Conservation (phyloP, 2,113 vertebrate species). For the Cinclus cinclus region DNA sequence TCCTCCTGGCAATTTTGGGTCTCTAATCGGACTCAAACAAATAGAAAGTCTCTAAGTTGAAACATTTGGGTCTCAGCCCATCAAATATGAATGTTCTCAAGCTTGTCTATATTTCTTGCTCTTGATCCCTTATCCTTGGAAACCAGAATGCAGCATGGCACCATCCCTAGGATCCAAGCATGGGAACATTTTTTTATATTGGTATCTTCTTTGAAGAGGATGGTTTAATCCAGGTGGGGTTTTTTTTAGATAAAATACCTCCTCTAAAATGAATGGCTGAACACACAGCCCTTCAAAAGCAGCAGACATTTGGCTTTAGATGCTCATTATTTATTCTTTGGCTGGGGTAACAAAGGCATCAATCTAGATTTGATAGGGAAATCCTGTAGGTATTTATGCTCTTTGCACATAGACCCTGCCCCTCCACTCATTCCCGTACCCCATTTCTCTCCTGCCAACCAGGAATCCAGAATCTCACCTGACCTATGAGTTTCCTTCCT, state of each 20-base stretch:
- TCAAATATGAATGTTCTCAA: neutral
- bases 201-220: neutral
- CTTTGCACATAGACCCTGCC: neutral
- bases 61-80: neutral
- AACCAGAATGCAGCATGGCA: neutral
- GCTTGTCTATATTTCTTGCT: neutral
- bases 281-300: neutral
- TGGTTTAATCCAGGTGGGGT: neutral
- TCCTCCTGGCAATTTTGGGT: neutral
- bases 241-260: neutral
- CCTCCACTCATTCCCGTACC: neutral
- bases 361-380: neutral
- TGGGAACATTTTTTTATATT: neutral
- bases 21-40: neutral
- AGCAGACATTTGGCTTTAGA: neutral
- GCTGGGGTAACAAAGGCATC: neutral
- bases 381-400: neutral
- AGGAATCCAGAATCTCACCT: neutral
- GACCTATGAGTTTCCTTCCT: neutral
- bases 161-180: neutral
- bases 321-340: neutral
- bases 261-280: neutral
- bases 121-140: neutral
- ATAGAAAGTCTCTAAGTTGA: neutral
- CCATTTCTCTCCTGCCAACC: neutral